Base-by-base conservation (phyloP, 2,113 vertebrate genomes). In the Anarhynchus alexandrinus region DNA sequence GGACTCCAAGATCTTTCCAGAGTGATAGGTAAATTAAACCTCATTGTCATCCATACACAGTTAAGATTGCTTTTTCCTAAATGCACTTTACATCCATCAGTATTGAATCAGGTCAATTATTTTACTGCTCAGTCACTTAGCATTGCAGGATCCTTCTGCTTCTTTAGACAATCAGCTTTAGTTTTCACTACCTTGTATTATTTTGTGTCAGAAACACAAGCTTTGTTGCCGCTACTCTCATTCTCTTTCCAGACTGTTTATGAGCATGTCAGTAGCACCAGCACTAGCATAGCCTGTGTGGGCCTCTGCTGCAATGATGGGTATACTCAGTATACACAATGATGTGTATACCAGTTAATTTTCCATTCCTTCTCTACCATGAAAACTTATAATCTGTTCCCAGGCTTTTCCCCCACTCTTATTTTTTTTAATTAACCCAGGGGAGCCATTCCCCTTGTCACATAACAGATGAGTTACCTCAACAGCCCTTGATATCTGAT, bases 251-350 rank as follows among this genome's bases (percentile, higher is more conserved):
- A 78, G 19, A n/a, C 21, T 69, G 20, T 58, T 65, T 25, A 49
- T 22, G 36, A 82, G 6, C 52, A 55, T 71, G 64, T 81, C n/a
- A 36, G 69, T 17, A 66, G 20, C 4, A 74, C 26, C 86, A 74
- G 65, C 0, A 0, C 12, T 27, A 71, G 38, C 30, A 25, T 34
- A 7, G 5, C 19, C 45, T 47, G 54, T 38, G 14, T 10, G 29
- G n/a, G 26, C 58, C 59, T 58, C 64, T 57, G 43, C 45, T 70
- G 34, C 45, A 47, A 17, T 70, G 22, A 70, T 17, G 22, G 15
- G 5, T 51, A 42, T 52, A 57, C 55, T 79, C 40, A 72, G 61
- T 45, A 45, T 45, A 45, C 45, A 19, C 45, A 45, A 19, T 45
- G 45, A 45, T 45, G 45, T 18, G 45, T 45, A 57, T 26, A 62